Evolutionary conservation across 2,888 invertebrate genomes (phyloP), one percentile per base, ranked within the genome.

Genomic region (Volucella inflata): DNA sequence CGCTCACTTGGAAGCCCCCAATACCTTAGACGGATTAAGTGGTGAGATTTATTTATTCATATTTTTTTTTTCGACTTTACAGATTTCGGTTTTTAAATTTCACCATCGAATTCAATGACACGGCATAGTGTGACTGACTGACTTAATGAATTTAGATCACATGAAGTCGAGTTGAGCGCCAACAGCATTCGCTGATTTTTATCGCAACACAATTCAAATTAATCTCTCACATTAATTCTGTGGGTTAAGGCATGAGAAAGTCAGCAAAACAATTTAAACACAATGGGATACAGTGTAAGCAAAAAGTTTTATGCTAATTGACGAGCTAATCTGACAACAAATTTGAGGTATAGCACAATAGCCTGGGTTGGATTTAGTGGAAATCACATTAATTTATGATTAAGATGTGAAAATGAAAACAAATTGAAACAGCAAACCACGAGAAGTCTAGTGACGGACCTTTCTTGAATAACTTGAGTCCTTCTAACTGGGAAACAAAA

Each of bases 161-260:
- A 64, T 46, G 14, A 21, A 65, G 42, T 42, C 10, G 9, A 16
- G 50, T 38, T 38, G 30, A 36, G 46, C 1, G 8, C 14, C 38
- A 14, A 14, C 14, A 64, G 11, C 46, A 55, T 17, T 65, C 30
- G n/a, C 40, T 50, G 48, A 65, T 50, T 50, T 48, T 16, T 2
- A 59, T 60, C 50, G 8, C n/a, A n/a, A 14, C 6, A 59, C 11
- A 50, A 57, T 50, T 30, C 59, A 51, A 67, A 59, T 55, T 16
- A 36, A 46, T 59, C 42, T 67, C 75, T 30, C 65, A 50, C 59
- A 67, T 51, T 51, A 60, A 44, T 60, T 68, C 53, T 76, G 51
- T 68, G n/a, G 44, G 59, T 50, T 51, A 60, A 53, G 42, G 44
- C 67, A 68, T 68, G 51, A 17, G 76, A 68, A 76, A 76, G 60